phyloP scores from a whole-genome alignment of 2,797 vertebrate species.

The Pygocentrus nattereri region DNA sequence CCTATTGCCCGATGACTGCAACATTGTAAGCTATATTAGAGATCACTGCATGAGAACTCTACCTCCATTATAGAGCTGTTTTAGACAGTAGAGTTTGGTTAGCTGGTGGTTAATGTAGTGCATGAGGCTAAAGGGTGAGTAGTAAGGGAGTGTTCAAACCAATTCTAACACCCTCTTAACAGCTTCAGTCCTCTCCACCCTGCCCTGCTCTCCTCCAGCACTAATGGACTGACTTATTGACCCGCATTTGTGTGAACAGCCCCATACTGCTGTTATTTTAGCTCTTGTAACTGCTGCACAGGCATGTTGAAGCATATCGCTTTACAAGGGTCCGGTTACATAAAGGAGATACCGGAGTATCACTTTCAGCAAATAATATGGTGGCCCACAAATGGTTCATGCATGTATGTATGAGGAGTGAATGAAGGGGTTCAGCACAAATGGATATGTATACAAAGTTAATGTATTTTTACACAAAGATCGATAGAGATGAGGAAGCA shows the following conservation, averaged over 20 bases:
- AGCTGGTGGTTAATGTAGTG: constrained; percentile 9
- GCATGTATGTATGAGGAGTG: constrained; percentile 8
- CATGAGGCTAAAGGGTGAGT: constrained; percentile 5
- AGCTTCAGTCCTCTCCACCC: constrained; percentile 3
- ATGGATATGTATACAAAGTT: neutral
- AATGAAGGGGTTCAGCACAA: neutral
- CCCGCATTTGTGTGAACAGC: constrained; percentile 26
- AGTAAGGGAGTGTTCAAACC: constrained; percentile 10
- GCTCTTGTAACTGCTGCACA: neutral
- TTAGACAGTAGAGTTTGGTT: neutral
- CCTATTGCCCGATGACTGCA: too few relatives aligned
- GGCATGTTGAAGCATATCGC: neutral
- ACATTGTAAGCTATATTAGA: neutral
- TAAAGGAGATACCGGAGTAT: constrained; percentile 16
- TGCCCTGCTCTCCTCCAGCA: neutral
- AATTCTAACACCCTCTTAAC: constrained; percentile 26
- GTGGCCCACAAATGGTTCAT: constrained; percentile 3
- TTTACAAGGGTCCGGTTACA: constrained; percentile 25
- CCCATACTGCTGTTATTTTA: constrained; percentile 8
- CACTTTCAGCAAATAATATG: constrained; percentile 5
- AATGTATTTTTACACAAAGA: constrained; percentile 7
- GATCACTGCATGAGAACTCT: neutral
- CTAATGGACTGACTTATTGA: constrained; percentile 53
- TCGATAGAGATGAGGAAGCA: neutral
- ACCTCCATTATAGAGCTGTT: constrained; percentile 15